Conservation (phyloP, 2,888 invertebrate genomes). For the Amiota communis region DNA sequence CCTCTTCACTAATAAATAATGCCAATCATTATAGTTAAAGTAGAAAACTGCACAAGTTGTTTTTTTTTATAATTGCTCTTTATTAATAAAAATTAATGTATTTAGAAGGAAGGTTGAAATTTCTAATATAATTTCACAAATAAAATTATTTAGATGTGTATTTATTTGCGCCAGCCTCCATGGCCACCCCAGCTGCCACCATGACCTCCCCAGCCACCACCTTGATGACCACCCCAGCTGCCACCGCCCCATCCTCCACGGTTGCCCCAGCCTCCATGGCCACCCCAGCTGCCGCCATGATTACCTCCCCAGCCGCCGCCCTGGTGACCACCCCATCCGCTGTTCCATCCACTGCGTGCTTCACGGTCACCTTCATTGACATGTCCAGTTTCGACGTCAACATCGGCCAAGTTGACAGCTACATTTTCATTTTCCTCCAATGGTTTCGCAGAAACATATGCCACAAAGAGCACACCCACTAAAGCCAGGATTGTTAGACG, state of each 20-base stretch:
- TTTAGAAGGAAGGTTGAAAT: background rate
- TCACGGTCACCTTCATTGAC: slow-evolving; percentile 52
- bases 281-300: slow-evolving; percentile 36
- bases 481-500: slow-evolving; percentile 45
- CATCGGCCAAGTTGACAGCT: slow-evolving; percentile 41
- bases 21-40: slow-evolving; percentile 23
- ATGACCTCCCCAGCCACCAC: slow-evolving; percentile 32
- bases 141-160: background rate
- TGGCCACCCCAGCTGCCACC: background rate
- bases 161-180: background rate
- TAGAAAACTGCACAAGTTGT: background rate
- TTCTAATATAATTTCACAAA: background rate
- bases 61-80: slow-evolving; percentile 47
- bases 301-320: slow-evolving; percentile 32
- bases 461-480: slow-evolving; percentile 42
- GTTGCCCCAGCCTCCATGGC: slow-evolving; percentile 36
- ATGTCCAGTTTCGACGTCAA: slow-evolving; percentile 48
- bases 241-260: slow-evolving; percentile 36
- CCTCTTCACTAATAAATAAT: slow-evolving; percentile 18
- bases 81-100: slow-evolving; percentile 42
- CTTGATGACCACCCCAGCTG: background rate
- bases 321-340: slow-evolving; percentile 40
- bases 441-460: slow-evolving; percentile 35
- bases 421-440: slow-evolving; percentile 25
- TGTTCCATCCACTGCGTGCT: slow-evolving; percentile 36